Evolutionary conservation across 2,113 vertebrate genomes (phyloP).

Genomic region (Phylloscopus trochilus): DNA sequence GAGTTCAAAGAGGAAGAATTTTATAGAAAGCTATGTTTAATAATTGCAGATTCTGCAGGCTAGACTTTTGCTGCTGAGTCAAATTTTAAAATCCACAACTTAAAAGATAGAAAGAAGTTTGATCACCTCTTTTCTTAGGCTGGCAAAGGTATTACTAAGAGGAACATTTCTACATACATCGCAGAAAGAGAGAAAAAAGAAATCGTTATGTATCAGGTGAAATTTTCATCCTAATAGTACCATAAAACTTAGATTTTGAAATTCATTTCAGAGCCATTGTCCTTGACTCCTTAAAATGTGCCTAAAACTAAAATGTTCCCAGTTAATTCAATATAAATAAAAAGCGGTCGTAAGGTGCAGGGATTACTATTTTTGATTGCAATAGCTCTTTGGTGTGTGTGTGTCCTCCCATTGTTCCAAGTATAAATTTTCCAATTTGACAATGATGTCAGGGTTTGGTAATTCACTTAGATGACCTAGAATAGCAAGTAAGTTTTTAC

Average conservation of each 20-base stretch:
- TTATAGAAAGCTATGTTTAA: neutral
- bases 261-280: neutral
- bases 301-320: neutral
- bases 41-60: neutral
- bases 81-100: neutral
- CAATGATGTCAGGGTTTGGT: neutral
- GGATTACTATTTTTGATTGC: neutral
- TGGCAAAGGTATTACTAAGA: neutral
- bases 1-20: neutral
- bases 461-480: neutral
- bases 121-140: neutral
- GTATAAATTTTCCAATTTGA: neutral
- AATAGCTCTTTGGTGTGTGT: neutral
- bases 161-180: neutral
- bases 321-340: neutral
- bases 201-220: neutral
- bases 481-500: neutral
- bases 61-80: neutral
- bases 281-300: neutral
- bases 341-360: neutral
- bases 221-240: neutral
- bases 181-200: neutral
- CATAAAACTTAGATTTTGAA: neutral
- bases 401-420: neutral
- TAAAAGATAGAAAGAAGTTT: neutral